These are phyloP conservation scores for Ia io DNA, from an alignment of 2,113 vertebrate genomes.

Conservation along the genomic window DNA sequence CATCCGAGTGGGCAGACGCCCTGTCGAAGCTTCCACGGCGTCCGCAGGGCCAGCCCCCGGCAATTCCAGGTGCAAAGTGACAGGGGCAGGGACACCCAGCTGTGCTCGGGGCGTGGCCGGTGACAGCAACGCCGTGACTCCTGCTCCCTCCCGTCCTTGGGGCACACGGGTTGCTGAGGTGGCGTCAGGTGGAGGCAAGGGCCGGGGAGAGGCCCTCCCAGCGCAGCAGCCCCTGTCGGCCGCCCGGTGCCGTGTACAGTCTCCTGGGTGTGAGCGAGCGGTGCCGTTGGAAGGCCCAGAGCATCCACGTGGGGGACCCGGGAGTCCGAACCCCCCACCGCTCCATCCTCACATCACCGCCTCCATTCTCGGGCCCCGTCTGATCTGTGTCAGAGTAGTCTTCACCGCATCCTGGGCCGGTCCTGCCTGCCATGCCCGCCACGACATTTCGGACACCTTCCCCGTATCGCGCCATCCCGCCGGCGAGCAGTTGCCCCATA, in stretches of 20 bases:
- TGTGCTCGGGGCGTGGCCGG: accelerated
- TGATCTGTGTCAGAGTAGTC: too few species aligned
- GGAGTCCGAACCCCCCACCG: not conserved
- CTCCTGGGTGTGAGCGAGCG: accelerated
- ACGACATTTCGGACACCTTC: too few species aligned
- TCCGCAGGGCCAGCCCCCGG: not conserved
- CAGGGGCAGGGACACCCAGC: accelerated
- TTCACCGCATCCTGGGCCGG: too few species aligned
- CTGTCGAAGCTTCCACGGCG: accelerated
- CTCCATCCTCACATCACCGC: too few species aligned
- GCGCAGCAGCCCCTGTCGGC: not conserved
- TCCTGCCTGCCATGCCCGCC: too few species aligned
- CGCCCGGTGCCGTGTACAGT: accelerated
- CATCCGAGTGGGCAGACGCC: accelerated
- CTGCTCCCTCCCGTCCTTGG: not conserved
- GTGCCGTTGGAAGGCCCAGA: too few species aligned
- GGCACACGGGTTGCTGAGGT: not conserved
- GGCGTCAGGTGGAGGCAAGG: not conserved
- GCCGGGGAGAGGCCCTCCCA: not conserved
- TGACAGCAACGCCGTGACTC: not conserved
- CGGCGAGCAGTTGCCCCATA: too few species aligned
- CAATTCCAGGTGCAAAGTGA: not conserved
- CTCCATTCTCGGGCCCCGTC: too few species aligned
- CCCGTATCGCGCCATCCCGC: too few species aligned
- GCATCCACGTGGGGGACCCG: accelerated